Evolutionary conservation across 2,888 invertebrate species (phyloP), one percentile per base, ranked within the genome.

Genomic region (Plemyria rubiginata): DNA sequence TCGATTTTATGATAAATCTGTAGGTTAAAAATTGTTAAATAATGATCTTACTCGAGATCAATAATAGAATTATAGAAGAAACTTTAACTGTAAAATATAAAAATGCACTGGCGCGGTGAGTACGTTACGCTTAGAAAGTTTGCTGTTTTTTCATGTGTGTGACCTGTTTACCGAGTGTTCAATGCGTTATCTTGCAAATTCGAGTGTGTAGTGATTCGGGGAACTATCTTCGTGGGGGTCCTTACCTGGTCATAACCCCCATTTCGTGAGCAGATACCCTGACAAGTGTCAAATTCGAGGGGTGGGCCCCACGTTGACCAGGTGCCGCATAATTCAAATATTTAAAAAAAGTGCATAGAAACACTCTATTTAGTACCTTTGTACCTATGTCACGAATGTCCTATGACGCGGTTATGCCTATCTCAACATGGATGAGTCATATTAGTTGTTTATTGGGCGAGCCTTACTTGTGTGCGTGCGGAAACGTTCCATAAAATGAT

Each of bases 11-110:
- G 90, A 84, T 86, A 90, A 90, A 87, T 75, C 87, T 87, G 90
- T 92, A 93, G 93, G 92, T 88, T 90, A 88, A 87, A 85, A 87
- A 91, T 90, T 90, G 87, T 91, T 88, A 88, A 92, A 90, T 90
- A 90, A 98, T 98, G 98, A 98, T 98, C 95, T 95, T 98, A 90
- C 95, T 99, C 88, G 99, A 99, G 96, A 98, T 99, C 94, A 98
- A 99, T 94, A 99, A 99, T 94, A 96, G 99, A 93, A 98, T 99
- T 93, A 96, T 99, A 81, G 98, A 99, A 94, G 99, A 99, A 93
- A 98, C 99, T 67, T 94, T 99, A 87, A 95, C 96, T 84, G 95
- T 97, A 80, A 99, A 99, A 95, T 98, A 98, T 93, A 97, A 96
- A 93, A 98, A 98, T 95, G 98, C 97, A 85, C 94, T 97, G 91